phyloP scores from a whole-genome alignment of 2,888 invertebrate species.

The Apodemia hepburni region DNA sequence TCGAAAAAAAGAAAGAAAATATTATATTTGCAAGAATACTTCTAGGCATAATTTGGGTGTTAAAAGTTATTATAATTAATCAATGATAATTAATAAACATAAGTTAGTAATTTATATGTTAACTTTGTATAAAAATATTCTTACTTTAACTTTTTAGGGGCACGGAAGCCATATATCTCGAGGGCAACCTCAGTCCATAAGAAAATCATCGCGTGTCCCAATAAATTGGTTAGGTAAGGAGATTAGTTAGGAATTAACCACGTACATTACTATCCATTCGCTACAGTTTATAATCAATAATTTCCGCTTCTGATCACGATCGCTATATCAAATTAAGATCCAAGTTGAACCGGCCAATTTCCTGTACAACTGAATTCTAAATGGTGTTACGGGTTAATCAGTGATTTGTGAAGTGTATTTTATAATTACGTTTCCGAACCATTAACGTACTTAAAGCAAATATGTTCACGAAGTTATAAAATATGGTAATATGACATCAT shows the following conservation, averaged over 20 bases:
- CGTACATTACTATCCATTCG: constrained; percentile 25
- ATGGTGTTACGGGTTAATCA: constrained; percentile 29
- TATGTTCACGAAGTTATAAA: constrained; percentile 1
- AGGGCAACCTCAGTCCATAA: not conserved
- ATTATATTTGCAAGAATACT: too few species aligned
- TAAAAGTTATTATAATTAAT: too few species aligned
- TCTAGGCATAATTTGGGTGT: too few species aligned
- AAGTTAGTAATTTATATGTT: too few species aligned
- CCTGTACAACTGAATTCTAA: constrained; percentile 32
- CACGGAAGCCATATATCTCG: not conserved
- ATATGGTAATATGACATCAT: constrained; percentile 2
- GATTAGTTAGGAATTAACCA: constrained; percentile 20
- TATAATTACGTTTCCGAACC: constrained; percentile 22
- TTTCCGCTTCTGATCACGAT: constrained; percentile 33
- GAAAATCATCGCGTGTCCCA: constrained; percentile 11
- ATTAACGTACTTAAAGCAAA: not conserved
- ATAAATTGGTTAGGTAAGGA: constrained; percentile 14
- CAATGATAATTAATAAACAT: too few species aligned
- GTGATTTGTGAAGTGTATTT: constrained; percentile 28
- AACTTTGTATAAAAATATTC: too few species aligned
- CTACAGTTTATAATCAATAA: constrained; percentile 33
- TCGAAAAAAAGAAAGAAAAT: too few species aligned
- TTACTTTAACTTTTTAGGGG: not conserved
- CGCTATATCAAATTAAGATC: constrained; percentile 33
- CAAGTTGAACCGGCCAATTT: constrained; percentile 33